Percentiles rank a stretch among this genome's conserved stretches.
Conservation (phyloP, 2,797 vertebrate genomes). For the Vultur gryphus region DNA sequence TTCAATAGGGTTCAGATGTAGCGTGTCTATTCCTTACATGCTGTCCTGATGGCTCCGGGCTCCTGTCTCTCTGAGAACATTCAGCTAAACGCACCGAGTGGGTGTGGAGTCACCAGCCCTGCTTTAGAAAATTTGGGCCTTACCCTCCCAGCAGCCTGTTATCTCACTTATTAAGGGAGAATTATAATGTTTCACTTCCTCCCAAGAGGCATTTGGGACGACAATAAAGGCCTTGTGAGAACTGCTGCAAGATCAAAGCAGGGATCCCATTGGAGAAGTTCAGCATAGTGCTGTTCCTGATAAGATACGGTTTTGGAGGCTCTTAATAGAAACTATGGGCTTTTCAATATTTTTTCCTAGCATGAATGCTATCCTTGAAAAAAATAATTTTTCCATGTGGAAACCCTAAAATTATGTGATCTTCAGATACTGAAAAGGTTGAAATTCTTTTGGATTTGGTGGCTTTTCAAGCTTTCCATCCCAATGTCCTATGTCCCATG, state of each 20-base stretch:
- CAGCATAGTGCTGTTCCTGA: slow-evolving; percentile 25
- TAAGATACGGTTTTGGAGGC: slow-evolving; percentile 20
- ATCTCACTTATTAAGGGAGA: slow-evolving; percentile 64
- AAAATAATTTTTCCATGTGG: background rate
- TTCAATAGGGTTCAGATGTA: slow-evolving; percentile 76
- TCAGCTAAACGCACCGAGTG: background rate
- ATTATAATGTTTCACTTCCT: slow-evolving; percentile 59
- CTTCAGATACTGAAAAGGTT: background rate
- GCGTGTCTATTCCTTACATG: slow-evolving; percentile 18
- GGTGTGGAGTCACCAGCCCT: slow-evolving; percentile 44
- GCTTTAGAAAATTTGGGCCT: slow-evolving; percentile 56
- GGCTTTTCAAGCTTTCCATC: background rate
- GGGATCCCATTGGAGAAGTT: slow-evolving; percentile 53
- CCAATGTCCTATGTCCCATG: background rate
- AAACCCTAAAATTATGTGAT: background rate
- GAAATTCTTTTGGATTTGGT: background rate
- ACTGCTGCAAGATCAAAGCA: slow-evolving; percentile 49
- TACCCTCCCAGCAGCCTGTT: slow-evolving; percentile 56
- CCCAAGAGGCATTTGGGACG: slow-evolving; percentile 44
- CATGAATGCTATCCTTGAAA: background rate
- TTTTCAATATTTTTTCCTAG: background rate
- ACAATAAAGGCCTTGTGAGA: slow-evolving; percentile 54
- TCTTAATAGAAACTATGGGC: slow-evolving; percentile 42
- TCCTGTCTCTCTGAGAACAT: background rate
- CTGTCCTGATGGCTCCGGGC: background rate